These are phyloP conservation scores for Verasper variegatus DNA, from an alignment of 2,113 vertebrate genomes.

Conservation along the genomic window DNA sequence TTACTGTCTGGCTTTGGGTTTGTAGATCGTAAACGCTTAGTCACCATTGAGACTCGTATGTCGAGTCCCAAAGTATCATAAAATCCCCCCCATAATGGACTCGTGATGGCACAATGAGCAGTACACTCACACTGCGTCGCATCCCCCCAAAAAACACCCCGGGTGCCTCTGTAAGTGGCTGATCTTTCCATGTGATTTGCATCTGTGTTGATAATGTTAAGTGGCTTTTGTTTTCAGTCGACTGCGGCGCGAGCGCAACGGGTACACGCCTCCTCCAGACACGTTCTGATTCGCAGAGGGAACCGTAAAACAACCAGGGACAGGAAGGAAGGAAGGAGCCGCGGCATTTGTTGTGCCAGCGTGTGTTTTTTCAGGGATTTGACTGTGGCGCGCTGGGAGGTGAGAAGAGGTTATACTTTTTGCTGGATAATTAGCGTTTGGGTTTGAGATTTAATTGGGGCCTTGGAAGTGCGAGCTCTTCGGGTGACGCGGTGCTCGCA, in stretches of 20 bases:
- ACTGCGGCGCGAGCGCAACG: constrained; percentile 21
- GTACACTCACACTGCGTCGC: constrained; percentile 1
- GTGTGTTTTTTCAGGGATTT: constrained; percentile 20
- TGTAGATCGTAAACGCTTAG: background rate
- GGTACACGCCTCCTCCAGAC: constrained; percentile 21
- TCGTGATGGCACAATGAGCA: background rate
- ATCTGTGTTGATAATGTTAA: constrained; percentile 45
- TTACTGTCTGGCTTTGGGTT: background rate
- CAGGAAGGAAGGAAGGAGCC: constrained; percentile 3
- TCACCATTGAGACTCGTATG: background rate
- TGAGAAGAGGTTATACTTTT: constrained; percentile 40
- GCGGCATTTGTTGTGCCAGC: background rate
- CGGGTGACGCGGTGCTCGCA: constrained; percentile 30
- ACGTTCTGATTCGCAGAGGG: constrained; percentile 14
- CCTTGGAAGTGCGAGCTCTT: constrained; percentile 38
- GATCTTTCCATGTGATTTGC: constrained; percentile 28
- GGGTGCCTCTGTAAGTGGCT: constrained; percentile 8
- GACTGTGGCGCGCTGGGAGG: constrained; percentile 25
- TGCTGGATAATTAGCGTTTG: constrained; percentile 56
- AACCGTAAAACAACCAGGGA: constrained; percentile 6
- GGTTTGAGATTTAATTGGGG: constrained; percentile 62
- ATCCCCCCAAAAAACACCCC: constrained; percentile 1
- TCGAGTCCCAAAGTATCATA: background rate
- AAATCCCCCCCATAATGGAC: background rate
- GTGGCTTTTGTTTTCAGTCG: constrained; percentile 46